Conservation (phyloP, 2,888 invertebrate species). For the Dione vanillae region DNA sequence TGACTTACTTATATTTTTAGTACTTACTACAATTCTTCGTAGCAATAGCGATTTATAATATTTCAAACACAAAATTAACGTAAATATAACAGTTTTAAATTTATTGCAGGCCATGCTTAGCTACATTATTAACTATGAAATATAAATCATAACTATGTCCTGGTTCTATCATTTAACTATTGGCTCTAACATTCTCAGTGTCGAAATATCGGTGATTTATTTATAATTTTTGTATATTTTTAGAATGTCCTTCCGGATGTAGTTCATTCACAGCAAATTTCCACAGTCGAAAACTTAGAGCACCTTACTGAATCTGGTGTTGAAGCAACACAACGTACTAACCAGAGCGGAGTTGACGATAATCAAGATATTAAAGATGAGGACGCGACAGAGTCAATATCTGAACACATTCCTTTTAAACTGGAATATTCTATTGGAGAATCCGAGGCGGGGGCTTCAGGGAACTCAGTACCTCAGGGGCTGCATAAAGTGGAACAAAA, state of each 20-base stretch:
- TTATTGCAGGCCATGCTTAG: neutral
- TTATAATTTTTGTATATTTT: constrained; percentile 77
- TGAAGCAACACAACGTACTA: constrained; percentile 52
- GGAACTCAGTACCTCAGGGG: constrained; percentile 50
- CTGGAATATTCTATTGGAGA: constrained; percentile 66
- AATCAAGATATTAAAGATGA: constrained; percentile 55
- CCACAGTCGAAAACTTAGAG: constrained; percentile 62
- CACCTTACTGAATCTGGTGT: constrained; percentile 56
- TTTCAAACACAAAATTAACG: constrained; percentile 43
- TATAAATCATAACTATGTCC: neutral
- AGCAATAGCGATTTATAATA: constrained; percentile 37
- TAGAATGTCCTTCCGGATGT: constrained; percentile 83
- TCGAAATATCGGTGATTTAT: constrained; percentile 49
- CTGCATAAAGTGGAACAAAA: constrained; percentile 55
- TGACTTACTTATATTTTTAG: constrained; percentile 49
- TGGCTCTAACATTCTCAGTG: constrained; percentile 9
- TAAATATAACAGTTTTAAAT: constrained; percentile 10
- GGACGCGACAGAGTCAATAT: constrained; percentile 73
- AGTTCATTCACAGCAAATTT: constrained; percentile 80
- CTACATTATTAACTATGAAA: neutral
- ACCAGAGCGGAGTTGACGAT: constrained; percentile 36
- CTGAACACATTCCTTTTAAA: constrained; percentile 75
- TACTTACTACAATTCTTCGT: constrained; percentile 31
- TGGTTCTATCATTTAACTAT: neutral
- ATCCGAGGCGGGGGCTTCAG: constrained; percentile 53